phyloP scores from a whole-genome alignment of 2,797 vertebrate species.

The Aldrovandia affinis region DNA sequence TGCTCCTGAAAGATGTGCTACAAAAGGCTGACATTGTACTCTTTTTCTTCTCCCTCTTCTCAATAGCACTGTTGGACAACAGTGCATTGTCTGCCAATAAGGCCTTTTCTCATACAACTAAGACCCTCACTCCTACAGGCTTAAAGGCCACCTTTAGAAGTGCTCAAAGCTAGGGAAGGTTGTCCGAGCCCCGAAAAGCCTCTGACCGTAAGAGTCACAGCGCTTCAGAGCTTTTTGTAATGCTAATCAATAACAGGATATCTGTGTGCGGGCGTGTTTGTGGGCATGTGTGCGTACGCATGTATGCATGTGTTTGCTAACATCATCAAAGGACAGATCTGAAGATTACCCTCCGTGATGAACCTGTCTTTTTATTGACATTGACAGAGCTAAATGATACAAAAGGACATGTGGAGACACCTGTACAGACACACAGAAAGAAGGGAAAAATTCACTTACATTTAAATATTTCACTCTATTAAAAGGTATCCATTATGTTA shows the following conservation, averaged over 20 bases:
- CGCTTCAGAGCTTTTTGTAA: not conserved
- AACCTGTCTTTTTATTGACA: not conserved
- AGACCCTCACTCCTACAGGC: not conserved
- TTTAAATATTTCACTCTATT: not conserved
- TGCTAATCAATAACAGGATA: not conserved
- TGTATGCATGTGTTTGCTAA: not conserved
- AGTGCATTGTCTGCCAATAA: slow-evolving; percentile 11
- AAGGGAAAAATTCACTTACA: not conserved
- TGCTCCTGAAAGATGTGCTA: slow-evolving; percentile 2
- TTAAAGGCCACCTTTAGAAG: not conserved
- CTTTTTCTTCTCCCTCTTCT: not conserved
- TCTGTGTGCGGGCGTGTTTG: not conserved
- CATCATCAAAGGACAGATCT: not conserved
- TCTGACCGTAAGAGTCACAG: not conserved
- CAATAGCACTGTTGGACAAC: slow-evolving; percentile 8
- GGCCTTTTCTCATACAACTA: not conserved
- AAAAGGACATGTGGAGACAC: not conserved
- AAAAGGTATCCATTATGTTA: not conserved
- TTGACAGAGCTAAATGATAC: not conserved
- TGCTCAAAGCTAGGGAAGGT: not conserved
- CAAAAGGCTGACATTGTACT: slow-evolving; percentile 17
- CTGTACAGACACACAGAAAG: not conserved
- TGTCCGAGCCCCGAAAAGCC: not conserved
- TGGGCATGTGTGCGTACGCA: not conserved
- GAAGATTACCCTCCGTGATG: not conserved